These are phyloP conservation scores for Muscidifurax raptorellus DNA, from an alignment of 1,140 invertebrate species.

Conservation along the genomic window DNA sequence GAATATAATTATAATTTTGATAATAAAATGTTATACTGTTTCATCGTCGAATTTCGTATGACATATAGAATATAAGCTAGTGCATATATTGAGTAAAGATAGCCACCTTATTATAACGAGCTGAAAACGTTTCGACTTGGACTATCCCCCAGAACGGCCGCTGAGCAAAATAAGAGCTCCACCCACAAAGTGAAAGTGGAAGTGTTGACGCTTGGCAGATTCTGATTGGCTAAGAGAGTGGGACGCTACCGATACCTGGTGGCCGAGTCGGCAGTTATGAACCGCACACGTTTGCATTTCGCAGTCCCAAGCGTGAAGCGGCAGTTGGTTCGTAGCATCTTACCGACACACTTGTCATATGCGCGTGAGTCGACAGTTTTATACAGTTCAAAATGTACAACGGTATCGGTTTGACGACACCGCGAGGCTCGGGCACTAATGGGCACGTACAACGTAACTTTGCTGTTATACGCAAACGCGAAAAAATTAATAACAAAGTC, in stretches of 20 bases:
- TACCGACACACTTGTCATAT: not conserved
- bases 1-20: no score
- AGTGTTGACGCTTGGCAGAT: not conserved
- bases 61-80: no score
- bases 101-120: no score
- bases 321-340: not conserved
- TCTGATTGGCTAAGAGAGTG: not conserved
- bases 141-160: no score
- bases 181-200: not conserved
- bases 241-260: not conserved
- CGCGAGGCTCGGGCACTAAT: conserved; percentile 98
- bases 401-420: conserved; percentile 96
- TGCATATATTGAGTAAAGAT: no score
- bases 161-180: no score
- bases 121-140: no score
- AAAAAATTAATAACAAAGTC: conserved; percentile 92
- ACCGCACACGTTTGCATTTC: not conserved
- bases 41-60: no score
- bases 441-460: conserved; percentile 98
- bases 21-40: no score
- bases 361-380: not conserved
- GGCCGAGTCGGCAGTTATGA: not conserved
- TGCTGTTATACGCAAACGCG: conserved; percentile 86
- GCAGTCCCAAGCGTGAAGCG: no score
- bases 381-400: conserved; percentile 87